Evolutionary conservation across 2,113 vertebrate species (phyloP).

Genomic region (Octodon degus): DNA sequence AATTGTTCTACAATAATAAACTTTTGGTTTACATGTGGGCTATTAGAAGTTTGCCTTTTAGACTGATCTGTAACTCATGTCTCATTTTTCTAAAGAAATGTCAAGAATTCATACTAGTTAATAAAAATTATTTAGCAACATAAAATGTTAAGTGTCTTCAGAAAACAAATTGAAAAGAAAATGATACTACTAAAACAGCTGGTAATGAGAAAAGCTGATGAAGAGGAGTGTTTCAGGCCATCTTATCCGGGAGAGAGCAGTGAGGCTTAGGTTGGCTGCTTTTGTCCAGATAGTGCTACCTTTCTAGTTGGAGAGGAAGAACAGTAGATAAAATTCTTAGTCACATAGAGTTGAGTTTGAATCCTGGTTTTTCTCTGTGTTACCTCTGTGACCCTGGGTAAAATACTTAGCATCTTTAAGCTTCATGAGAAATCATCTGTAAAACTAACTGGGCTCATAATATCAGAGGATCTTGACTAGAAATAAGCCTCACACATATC

Average conservation of each 20-base stretch:
- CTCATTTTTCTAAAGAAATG: not conserved
- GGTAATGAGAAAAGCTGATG: not conserved
- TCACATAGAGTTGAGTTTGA: not conserved
- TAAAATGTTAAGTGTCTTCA: constrained; percentile 22
- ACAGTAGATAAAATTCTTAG: not conserved
- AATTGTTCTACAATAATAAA: not conserved
- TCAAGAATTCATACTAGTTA: constrained; percentile 31
- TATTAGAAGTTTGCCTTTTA: constrained; percentile 54
- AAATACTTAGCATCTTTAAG: not conserved
- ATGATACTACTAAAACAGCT: not conserved
- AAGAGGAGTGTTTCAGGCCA: not conserved
- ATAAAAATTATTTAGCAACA: not conserved
- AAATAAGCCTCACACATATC: not conserved
- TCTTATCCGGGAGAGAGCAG: not conserved
- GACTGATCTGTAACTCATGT: not conserved
- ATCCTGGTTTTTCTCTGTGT: not conserved
- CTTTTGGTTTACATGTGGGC: not conserved
- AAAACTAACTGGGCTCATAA: not conserved
- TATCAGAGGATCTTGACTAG: not conserved
- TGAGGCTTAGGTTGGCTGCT: not conserved
- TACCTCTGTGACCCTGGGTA: not conserved
- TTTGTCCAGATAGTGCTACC: not conserved
- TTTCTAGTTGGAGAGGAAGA: not conserved
- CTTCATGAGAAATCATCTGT: not conserved
- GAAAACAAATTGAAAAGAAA: not conserved